Percentiles rank a stretch among this genome's conserved stretches.
phyloP scores from a whole-genome alignment of 30 jellyfish, hydroid and myxozoan species.

The Aurelia aurita complex sp. Pacific region DNA sequence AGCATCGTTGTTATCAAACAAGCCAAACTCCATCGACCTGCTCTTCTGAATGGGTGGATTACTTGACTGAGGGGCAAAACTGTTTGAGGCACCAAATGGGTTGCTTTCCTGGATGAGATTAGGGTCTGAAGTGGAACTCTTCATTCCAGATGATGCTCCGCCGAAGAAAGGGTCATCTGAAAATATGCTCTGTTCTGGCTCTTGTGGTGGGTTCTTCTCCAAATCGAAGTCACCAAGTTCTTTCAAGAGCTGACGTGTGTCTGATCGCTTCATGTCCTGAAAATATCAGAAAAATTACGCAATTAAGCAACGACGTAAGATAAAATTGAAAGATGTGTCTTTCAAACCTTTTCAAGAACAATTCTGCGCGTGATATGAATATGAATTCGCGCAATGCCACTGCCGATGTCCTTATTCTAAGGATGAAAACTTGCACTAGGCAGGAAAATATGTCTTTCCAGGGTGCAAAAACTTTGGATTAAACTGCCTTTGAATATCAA shows the following conservation, averaged over 20 bases:
- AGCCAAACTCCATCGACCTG: slow-evolving; percentile 44
- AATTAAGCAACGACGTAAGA: not conserved
- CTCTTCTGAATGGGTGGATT: slow-evolving; percentile 10
- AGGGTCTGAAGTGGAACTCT: slow-evolving; percentile 33
- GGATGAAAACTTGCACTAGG: no score
- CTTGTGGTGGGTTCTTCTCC: slow-evolving; percentile 53
- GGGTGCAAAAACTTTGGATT: no score
- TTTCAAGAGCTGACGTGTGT: slow-evolving; percentile 67
- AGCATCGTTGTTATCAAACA: slow-evolving; percentile 33
- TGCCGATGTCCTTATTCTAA: no score
- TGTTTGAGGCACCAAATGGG: slow-evolving; percentile 44
- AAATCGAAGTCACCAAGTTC: slow-evolving; percentile 64
- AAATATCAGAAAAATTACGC: not conserved
- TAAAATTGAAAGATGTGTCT: not conserved
- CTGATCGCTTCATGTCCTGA: slow-evolving; percentile 81
- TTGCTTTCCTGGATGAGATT: not conserved
- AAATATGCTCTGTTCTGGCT: slow-evolving; percentile 42
- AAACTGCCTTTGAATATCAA: no score
- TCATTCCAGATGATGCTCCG: slow-evolving; percentile 33
- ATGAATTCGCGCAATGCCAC: no score
- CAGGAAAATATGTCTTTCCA: no score
- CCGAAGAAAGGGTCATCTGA: slow-evolving; percentile 66
- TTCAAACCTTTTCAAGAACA: no score
- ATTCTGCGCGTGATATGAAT: no score
- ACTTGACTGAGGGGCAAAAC: slow-evolving; percentile 11